Evolutionary conservation across 2,888 invertebrate genomes (phyloP), one percentile per base, ranked within the genome.

Genomic region (Philhelius pedissequus): DNA sequence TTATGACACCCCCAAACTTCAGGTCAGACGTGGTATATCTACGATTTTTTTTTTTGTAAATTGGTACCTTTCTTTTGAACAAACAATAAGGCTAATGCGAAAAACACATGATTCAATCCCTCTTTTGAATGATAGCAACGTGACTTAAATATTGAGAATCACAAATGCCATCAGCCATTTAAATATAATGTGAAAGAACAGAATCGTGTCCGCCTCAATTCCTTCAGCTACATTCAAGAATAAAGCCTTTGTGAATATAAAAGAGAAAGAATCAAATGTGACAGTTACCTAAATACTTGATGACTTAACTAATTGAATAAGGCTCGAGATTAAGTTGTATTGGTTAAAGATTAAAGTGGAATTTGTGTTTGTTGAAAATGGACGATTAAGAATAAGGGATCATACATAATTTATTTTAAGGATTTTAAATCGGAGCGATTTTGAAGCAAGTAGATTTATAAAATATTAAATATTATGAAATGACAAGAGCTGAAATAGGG

Each of bases 301-400:
- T 60, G 60, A 45, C 60, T 56, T 13, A 56, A 20, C 64, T 78
- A 78, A 71, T 71, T 78, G 78, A 71, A 71, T 71, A 71, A 78
- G 70, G n/a, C 22, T 48, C 38, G 22, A 62, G 80, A 80, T 80
- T 81, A 64, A 64, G 38, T 56, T 58, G 54, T 70, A 70, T 64
- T 50, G 48, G 62, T 64, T 64, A 64, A 48, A 76, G 76, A 70
- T 75, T 64, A 62, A 22, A 13, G 54, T 40, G 70, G 70, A 75
- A 43, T 68, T 68, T 22, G 20, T 27, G 8, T 27, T 52, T 11
- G 5, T 38, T 5, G 27, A 9, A 9, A 45, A 20, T 45, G 20
- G 20, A 20, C 4, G 4, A 3, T 35, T 3, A 3, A 9, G 3
- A 9, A 9, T 9, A 5, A 9, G 7, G 9, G 43, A 43, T 20